Evolutionary conservation across 2,888 invertebrate species (phyloP).

Genomic region (Operophtera brumata): DNA sequence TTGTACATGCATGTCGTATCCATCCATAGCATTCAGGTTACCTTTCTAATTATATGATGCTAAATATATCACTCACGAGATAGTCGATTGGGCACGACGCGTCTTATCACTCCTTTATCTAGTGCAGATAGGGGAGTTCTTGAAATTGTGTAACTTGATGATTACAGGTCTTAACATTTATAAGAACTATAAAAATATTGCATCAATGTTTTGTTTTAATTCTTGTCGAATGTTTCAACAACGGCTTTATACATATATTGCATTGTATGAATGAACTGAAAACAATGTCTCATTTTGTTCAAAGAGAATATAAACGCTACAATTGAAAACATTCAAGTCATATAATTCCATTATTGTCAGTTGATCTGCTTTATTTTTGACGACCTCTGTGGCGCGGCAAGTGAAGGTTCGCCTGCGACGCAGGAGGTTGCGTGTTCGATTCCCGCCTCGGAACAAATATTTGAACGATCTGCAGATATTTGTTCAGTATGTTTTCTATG

Average conservation of each 20-base stretch:
- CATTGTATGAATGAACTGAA: neutral
- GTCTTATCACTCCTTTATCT: slow-evolving; percentile 51
- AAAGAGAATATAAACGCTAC: neutral
- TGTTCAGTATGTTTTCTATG: too few relatives aligned
- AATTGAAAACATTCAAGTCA: neutral
- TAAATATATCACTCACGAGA: slow-evolving; percentile 36
- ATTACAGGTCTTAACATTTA: slow-evolving; percentile 13
- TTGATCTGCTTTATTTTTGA: neutral
- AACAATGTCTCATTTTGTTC: slow-evolving; percentile 7
- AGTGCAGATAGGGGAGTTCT: slow-evolving; percentile 45
- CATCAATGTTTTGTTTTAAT: slow-evolving; percentile 11
- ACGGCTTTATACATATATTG: neutral
- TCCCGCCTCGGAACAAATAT: too few relatives aligned
- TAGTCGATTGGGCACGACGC: slow-evolving; percentile 52
- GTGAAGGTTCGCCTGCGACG: too few relatives aligned
- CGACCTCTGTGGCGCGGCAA: too few relatives aligned
- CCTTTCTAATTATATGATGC: slow-evolving; percentile 36
- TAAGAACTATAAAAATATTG: neutral
- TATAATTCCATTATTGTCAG: neutral
- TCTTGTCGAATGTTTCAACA: slow-evolving; percentile 3
- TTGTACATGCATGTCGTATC: neutral
- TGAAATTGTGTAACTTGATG: slow-evolving; percentile 31
- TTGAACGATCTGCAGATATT: too few relatives aligned
- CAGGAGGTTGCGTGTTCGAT: too few relatives aligned
- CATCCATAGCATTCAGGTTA: slow-evolving; percentile 24